Evolutionary conservation across 1,140 invertebrate species (phyloP), one percentile per base, ranked within the genome.

Genomic region (Drosophila ogumai): DNA sequence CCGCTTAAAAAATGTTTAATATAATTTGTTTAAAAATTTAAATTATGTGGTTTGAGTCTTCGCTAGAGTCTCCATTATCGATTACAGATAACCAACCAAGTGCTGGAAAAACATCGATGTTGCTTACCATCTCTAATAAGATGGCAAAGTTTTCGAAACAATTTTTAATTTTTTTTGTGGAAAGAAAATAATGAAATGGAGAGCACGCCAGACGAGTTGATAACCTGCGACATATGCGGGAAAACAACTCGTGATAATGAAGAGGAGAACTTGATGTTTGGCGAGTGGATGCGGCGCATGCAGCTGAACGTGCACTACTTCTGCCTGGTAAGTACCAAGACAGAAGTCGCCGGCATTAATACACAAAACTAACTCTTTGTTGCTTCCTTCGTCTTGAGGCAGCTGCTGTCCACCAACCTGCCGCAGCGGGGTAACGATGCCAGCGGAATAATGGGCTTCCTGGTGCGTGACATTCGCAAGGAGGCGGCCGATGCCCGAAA

Each of bases 321-420:
- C 28, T 92, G 91, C n/a, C 54, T 92, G 79, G 91, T 92, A 50
- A 63, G 72, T 50, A 3, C 9, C 5, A 4, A 13, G 2, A 25
- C 6, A 6, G 4, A 13, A 2, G 43, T 6, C 13, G 17, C 17
- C 17, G 10, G 12, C 34, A 36, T 34, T 17, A 47, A 50, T 12
- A 5, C 1, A 5, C 25, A 4, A n/a, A 13, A 41, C 5, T 41
- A 28, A 38, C 22, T 9, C 38, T 32, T 22, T 52, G 7, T 17
- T 19, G n/a, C 0, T 19, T 3, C 3, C 8, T 25, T 17, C 25
- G 19, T 40, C 36, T 22, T 49, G 15, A 6, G 2, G 12, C 36
- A 92, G 91, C 50, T 92, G 1, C 56, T 91, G 1, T 91, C 91
- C 0, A 81, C 81, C 2, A 52, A 91, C 43, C 54, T 92, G 19